Base-by-base conservation (phyloP, 2,797 vertebrate genomes). In the Malacoctenus gilli region DNA sequence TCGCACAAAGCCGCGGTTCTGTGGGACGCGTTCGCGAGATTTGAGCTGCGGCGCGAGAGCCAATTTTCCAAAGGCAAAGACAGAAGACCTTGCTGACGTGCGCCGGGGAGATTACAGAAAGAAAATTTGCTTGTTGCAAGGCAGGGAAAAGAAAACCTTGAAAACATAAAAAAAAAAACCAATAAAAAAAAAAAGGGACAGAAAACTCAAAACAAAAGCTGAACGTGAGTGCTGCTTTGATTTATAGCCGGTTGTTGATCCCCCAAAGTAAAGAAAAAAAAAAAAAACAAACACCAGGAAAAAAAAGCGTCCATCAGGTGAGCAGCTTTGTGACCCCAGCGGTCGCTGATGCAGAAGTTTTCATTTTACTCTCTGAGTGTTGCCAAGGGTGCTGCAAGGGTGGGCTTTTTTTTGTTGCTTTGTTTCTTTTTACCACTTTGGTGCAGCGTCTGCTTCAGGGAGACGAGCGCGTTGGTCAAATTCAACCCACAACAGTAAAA, bases 331-430 rank as follows among this genome's bases (percentile, higher is more conserved):
- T 23, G 40, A 49, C 31, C 30, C 0, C 23, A 39, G n/a, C 56
- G 35, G 57, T 34, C 61, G 13, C 31, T 8, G 58, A 67, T 25
- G 52, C 16, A 21, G 22, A 37, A 30, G 64, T 42, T 76, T 75
- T 44, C 14, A 47, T 59, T 66, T 51, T 0, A 20, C 38, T 49
- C 38, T 66, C 64, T 49, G 47, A 18, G 47, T 31, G 10, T 38
- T 52, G 63, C 67, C 78, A 75, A 80, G 60, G 72, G 38, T 72
- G 69, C 3, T 68, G 50, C 59, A 80, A 72, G 59, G 72, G n/a
- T n/a, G n/a, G n/a, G n/a, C n/a, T n/a, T n/a, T n/a, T n/a, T n/a
- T n/a, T n/a, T n/a, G n/a, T n/a, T n/a, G n/a, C n/a, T n/a, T n/a
- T n/a, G n/a, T n/a, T n/a, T n/a, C n/a, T n/a, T n/a, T n/a, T n/a